These are phyloP conservation scores for Scaptomyza pallida DNA, from an alignment of 1,140 invertebrate genomes.

Conservation along the genomic window DNA sequence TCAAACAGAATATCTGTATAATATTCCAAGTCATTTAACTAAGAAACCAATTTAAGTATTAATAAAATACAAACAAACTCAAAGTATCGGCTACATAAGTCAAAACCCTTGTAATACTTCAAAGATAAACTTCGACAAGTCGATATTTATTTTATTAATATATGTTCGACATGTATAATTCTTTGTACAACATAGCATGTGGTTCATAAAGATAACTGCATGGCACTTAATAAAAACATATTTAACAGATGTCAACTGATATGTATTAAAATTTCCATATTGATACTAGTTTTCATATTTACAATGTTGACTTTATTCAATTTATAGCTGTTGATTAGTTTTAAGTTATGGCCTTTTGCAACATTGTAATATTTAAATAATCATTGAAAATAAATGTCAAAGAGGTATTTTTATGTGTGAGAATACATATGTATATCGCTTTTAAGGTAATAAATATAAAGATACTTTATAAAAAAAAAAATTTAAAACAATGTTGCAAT, in stretches of 20 bases:
- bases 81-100: too few species aligned
- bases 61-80: too few species aligned
- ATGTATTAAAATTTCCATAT: not conserved
- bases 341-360: not conserved
- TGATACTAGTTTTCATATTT: not conserved
- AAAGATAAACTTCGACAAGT: too few species aligned
- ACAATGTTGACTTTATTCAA: not conserved
- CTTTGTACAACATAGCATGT: not conserved
- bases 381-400: not conserved
- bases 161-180: not conserved
- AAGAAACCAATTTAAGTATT: too few species aligned
- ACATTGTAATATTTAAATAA: not conserved
- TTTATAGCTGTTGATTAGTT: not conserved
- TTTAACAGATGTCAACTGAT: not conserved
- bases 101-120: too few species aligned
- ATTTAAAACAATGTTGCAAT: too few species aligned
- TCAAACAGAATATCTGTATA: too few species aligned
- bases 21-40: too few species aligned
- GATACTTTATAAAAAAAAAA: too few species aligned
- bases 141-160: too few species aligned
- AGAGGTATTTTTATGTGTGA: not conserved
- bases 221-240: not conserved
- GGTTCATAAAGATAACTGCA: not conserved
- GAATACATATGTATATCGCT: too few species aligned
- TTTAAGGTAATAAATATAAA: too few species aligned